Conservation (phyloP, 2,113 vertebrate genomes). For the Phasianus colchicus region DNA sequence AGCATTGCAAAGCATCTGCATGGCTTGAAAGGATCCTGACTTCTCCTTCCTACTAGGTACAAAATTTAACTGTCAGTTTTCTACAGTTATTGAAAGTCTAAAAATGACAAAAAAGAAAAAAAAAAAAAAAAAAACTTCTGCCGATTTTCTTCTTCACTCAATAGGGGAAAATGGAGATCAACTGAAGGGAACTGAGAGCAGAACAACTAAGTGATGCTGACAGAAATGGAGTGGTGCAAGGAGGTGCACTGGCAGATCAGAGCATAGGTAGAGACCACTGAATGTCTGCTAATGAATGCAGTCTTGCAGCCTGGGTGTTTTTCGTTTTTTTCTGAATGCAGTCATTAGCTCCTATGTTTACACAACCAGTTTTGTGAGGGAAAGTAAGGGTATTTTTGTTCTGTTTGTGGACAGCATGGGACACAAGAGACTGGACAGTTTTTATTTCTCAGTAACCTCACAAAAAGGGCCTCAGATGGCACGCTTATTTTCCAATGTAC, state of each 20-base stretch:
- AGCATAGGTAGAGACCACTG: background rate
- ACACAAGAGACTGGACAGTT: constrained; percentile 47
- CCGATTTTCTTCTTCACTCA: background rate
- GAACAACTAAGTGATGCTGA: background rate
- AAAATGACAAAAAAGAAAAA: background rate
- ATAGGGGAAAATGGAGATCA: background rate
- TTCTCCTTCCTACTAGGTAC: background rate
- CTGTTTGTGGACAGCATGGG: background rate
- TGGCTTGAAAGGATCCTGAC: background rate
- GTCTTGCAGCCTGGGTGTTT: background rate
- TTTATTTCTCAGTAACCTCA: constrained; percentile 64
- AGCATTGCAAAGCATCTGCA: background rate
- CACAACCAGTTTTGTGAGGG: background rate
- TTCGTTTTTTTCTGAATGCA: background rate
- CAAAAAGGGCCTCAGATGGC: background rate
- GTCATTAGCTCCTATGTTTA: background rate
- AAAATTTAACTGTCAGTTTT: background rate
- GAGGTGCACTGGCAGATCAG: background rate
- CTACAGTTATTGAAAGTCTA: background rate
- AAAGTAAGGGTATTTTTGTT: constrained; percentile 57
- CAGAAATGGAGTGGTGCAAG: accelerated
- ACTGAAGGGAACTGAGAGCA: background rate
- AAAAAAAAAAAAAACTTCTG: no score
- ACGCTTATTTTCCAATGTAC: constrained; percentile 31
- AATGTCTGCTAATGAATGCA: accelerated